These are phyloP conservation scores for Hoplias malabaricus DNA, from an alignment of 2,113 vertebrate genomes.

Conservation along the genomic window DNA sequence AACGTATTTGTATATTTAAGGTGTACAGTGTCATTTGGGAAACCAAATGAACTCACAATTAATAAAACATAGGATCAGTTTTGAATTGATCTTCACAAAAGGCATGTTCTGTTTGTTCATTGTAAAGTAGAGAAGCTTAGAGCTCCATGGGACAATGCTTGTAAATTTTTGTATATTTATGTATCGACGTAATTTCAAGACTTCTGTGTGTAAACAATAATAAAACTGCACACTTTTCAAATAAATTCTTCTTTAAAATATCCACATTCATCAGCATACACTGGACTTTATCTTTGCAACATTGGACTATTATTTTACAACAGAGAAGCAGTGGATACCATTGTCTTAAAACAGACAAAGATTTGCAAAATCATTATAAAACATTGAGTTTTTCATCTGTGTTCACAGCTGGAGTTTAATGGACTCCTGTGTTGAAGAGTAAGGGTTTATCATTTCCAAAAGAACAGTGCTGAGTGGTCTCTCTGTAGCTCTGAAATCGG, in stretches of 20 bases:
- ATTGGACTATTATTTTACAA: background rate
- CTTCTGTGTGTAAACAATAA: background rate
- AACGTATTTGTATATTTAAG: too few species aligned
- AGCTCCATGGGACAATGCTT: too few species aligned
- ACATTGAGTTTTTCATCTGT: background rate
- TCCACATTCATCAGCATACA: background rate
- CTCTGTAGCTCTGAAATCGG: slow-evolving; percentile 79
- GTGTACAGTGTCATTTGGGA: too few species aligned
- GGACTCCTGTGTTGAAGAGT: background rate
- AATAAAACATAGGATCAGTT: too few species aligned
- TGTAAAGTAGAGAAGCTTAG: too few species aligned
- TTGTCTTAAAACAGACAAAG: slow-evolving; percentile 64
- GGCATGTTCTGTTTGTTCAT: too few species aligned
- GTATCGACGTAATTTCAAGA: too few species aligned
- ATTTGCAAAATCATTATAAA: background rate
- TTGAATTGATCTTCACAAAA: too few species aligned
- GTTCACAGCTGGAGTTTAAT: slow-evolving; percentile 3
- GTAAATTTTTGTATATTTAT: too few species aligned
- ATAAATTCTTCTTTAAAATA: slow-evolving; percentile 6
- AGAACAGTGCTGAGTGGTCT: background rate
- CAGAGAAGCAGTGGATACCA: background rate
- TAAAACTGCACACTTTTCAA: background rate
- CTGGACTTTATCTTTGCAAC: background rate
- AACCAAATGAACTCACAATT: too few species aligned
- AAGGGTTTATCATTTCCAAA: slow-evolving; percentile 7